phyloP scores from a whole-genome alignment of 2,797 vertebrate species.

The Gila robusta region DNA sequence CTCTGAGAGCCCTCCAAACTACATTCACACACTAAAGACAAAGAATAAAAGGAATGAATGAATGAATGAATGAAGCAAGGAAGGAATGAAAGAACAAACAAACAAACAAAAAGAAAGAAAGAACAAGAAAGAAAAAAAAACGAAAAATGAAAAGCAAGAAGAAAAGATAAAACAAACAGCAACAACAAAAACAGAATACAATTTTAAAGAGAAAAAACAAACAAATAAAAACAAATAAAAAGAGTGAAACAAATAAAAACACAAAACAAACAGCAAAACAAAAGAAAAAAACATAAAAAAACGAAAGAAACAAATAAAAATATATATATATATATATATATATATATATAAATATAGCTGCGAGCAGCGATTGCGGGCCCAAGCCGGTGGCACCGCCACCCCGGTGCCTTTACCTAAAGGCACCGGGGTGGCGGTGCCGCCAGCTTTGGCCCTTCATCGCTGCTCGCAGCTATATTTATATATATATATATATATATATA shows the following conservation, averaged over 20 bases:
- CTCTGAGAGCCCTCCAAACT: conserved; percentile 86
- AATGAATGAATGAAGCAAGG: not conserved
- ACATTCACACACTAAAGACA: conserved; percentile 86
- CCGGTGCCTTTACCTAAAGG: too few relatives aligned
- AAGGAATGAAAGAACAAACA: not conserved
- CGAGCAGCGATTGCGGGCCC: too few relatives aligned
- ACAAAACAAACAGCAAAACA: not conserved
- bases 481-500: too few relatives aligned
- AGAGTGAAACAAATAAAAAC: not conserved
- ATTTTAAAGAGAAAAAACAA: not conserved
- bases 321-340: too few relatives aligned
- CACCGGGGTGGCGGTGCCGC: too few relatives aligned
- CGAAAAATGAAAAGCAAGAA: not conserved
- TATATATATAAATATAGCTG: too few relatives aligned
- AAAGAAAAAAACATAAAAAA: not conserved
- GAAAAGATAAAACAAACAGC: not conserved
- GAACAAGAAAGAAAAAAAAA: not conserved
- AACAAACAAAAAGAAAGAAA: not conserved
- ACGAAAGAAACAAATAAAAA: not conserved
- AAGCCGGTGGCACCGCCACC: too few relatives aligned
- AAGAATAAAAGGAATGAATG: not conserved
- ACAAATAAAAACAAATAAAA: not conserved
- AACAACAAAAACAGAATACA: not conserved
- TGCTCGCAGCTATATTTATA: too few relatives aligned
- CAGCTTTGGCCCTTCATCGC: too few relatives aligned